Base-by-base conservation (phyloP, 2,113 vertebrate genomes). In the Acrocephalus arundinaceus region DNA sequence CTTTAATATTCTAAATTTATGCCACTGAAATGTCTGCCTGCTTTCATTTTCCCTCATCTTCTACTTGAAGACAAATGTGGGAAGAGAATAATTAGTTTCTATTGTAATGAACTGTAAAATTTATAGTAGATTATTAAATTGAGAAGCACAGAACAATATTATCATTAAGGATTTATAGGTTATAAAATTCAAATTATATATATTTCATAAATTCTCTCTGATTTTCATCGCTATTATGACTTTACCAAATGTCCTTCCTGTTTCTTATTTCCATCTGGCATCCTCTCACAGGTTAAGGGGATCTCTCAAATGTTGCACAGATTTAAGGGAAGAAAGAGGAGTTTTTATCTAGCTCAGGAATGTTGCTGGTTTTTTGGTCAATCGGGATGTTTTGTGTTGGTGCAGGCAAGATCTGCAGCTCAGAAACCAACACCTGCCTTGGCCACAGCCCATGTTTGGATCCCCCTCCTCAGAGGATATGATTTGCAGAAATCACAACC, bases 151-250 rank as follows among this genome's bases (percentile, higher is more conserved):
- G 94, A 95, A 95, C 93, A 96, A 96, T 96, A 96, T 96, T 83
- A 94, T 96, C 91, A 91, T 95, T 96, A 92, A 93, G 92, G 92
- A 96, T 96, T 95, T 94, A 94, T 96, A 94, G 68, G 68, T 90
- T 95, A 77, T 95, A 94, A 94, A 91, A 93, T 80, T 85, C 87
- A 95, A 94, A 94, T 94, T 73, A 90, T 49, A 90, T 91, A 52
- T 84, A 91, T 96, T 95, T 97, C 87, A 95, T 95, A 91, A 94
- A 95, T 95, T 95, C 65, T 71, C 43, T 62, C 68, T n/a, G 82
- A 77, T 95, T 75, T 93, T 71, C 76, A 77, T 46, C 13, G 3
- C 35, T 74, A 10, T 55, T 88, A 63, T 3, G 6, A 78, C 59
- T 94, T 88, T 71, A 39, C 59, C 59, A 90, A 92, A 91, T n/a